phyloP scores from a whole-genome alignment of 2,113 vertebrate species.

The Probosciger aterrimus region DNA sequence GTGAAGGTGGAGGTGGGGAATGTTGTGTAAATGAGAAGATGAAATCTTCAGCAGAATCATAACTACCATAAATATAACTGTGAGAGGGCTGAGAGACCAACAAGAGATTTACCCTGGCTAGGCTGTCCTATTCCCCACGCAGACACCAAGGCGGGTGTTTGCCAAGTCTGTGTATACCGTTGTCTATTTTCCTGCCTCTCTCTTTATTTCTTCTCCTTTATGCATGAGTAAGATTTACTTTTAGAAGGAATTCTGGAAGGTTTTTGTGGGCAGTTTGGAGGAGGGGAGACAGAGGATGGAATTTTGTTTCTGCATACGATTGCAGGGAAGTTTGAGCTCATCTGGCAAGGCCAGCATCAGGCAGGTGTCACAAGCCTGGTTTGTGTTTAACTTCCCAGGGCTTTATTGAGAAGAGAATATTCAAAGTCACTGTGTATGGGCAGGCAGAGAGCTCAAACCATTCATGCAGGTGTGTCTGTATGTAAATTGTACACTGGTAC shows the following conservation, averaged over 20 bases:
- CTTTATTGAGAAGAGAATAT: neutral
- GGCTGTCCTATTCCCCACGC: neutral
- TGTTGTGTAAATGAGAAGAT: neutral
- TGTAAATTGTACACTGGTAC: neutral
- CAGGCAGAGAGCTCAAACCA: neutral
- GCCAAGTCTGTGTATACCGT: neutral
- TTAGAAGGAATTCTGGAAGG: neutral
- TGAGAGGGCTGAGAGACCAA: neutral
- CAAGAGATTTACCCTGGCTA: neutral
- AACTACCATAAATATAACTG: neutral
- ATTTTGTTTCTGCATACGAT: neutral
- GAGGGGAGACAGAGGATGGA: neutral
- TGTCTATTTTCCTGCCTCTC: neutral
- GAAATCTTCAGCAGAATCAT: neutral
- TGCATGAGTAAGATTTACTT: neutral
- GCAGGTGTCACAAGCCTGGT: neutral
- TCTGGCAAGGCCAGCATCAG: neutral
- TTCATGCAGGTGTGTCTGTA: neutral
- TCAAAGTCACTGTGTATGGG: rapidly evolving
- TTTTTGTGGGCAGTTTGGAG: neutral
- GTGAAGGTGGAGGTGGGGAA: neutral
- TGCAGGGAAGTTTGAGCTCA: neutral
- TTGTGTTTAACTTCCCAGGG: neutral
- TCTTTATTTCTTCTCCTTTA: neutral
- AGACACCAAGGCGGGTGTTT: neutral